Conservation (phyloP, 2,888 invertebrate species). For the Altica lythri region DNA sequence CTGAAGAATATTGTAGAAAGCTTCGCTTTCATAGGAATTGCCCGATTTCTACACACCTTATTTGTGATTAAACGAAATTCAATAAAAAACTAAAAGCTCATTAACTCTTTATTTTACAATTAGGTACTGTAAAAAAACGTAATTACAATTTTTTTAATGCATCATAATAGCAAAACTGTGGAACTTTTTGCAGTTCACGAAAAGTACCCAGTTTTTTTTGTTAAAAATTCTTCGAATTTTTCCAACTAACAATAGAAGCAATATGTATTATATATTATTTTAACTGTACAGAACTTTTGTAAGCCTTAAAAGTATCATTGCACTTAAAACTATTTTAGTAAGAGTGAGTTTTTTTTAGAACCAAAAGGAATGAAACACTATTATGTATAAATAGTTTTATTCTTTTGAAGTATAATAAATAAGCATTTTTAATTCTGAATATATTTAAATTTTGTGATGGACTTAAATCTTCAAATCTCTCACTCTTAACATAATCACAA, state of each 20-base stretch:
- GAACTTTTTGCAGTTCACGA: slow-evolving; percentile 30
- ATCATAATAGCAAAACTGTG: slow-evolving; percentile 9
- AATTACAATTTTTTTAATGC: slow-evolving; percentile 9
- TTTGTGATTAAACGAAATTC: too few relatives aligned
- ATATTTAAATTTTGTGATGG: not conserved
- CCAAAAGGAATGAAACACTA: too few relatives aligned
- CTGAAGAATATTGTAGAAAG: too few relatives aligned
- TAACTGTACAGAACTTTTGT: slow-evolving; percentile 23
- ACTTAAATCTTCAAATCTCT: slow-evolving; percentile 8
- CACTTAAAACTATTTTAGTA: slow-evolving; percentile 22
- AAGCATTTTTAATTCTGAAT: not conserved
- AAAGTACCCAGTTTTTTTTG: slow-evolving; percentile 28
- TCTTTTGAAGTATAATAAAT: not conserved
- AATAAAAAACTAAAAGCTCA: too few relatives aligned
- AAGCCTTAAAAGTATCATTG: slow-evolving; percentile 26
- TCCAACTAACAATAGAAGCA: slow-evolving; percentile 27
- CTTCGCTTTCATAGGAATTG: too few relatives aligned
- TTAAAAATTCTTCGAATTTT: slow-evolving; percentile 1
- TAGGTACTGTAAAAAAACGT: slow-evolving; percentile 18
- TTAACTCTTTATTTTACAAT: slow-evolving; percentile 20
- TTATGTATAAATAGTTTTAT: not conserved
- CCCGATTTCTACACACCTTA: too few relatives aligned
- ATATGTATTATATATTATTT: slow-evolving; percentile 20
- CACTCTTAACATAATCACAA: slow-evolving; percentile 20
- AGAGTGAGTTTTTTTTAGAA: slow-evolving; percentile 12